Evolutionary conservation across 1,140 invertebrate genomes (phyloP).

Genomic region (Drosophila cardini): DNA sequence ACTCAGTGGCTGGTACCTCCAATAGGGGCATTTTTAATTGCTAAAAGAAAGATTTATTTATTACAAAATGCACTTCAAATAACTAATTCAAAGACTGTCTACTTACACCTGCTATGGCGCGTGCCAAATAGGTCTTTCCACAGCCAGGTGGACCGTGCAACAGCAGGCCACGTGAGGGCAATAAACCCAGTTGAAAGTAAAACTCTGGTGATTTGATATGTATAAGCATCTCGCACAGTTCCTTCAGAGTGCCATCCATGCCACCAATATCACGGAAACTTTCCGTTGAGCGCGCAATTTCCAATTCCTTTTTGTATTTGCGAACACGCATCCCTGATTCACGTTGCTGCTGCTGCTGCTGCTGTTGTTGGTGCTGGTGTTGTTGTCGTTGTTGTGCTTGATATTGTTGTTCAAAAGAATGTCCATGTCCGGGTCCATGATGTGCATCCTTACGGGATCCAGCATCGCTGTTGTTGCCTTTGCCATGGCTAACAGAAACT

Average conservation of each 20-base stretch:
- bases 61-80: too few relatives aligned
- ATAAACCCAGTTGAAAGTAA: conserved; percentile 89
- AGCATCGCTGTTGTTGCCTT: background rate
- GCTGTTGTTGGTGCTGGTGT: conserved; percentile 5
- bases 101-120: conserved; percentile 96
- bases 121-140: conserved; percentile 89
- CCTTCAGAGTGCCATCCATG: conserved; percentile 89
- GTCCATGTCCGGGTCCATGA: conserved; percentile 24
- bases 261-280: conserved; percentile 90
- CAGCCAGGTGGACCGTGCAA: conserved; percentile 68
- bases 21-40: conserved; percentile 91
- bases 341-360: conserved; percentile 15
- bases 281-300: conserved; percentile 79
- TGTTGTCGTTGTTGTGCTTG: conserved; percentile 29
- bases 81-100: too few relatives aligned
- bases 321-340: conserved; percentile 31
- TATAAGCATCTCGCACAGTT: conserved; percentile 91
- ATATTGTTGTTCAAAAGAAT: conserved; percentile 19
- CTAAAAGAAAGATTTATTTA: conserved; percentile 76
- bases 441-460: conserved; percentile 33
- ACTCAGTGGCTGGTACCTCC: conserved; percentile 94
- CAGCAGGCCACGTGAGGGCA: conserved; percentile 93
- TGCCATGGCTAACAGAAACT: conserved; percentile 12
- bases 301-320: conserved; percentile 81
- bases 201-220: conserved; percentile 94